A percentile compares a stretch with the other conserved stretches of the same genome.
Evolutionary conservation across 2,113 vertebrate species (phyloP).

Genomic region (Sarotherodon lohbergeri): DNA sequence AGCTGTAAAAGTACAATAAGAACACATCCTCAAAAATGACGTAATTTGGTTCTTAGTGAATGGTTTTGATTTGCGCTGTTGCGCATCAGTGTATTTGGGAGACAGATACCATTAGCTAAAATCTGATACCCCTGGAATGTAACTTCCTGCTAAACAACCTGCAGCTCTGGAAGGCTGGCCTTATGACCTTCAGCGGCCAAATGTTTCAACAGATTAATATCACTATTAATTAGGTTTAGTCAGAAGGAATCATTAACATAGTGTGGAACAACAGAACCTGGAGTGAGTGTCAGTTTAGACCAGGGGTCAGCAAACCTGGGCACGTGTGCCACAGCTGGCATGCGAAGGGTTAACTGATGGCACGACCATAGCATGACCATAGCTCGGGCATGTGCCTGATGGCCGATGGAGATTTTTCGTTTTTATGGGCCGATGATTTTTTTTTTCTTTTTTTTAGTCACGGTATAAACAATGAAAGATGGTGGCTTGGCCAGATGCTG

Average conservation of each 20-base stretch:
- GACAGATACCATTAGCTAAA: neutral
- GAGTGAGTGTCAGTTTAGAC: neutral
- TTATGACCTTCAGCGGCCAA: neutral
- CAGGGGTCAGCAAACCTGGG: neutral
- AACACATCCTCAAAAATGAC: too few species aligned
- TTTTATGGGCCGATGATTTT: neutral
- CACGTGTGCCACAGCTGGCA: neutral
- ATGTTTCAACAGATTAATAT: neutral
- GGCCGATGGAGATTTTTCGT: neutral
- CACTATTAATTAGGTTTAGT: neutral
- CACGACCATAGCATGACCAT: neutral
- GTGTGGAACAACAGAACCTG: neutral
- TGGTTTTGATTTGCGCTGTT: neutral
- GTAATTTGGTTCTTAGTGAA: neutral
- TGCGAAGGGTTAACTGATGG: too few species aligned
- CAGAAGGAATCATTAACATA: neutral
- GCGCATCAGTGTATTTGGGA: neutral
- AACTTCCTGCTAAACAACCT: neutral
- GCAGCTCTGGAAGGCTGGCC: neutral
- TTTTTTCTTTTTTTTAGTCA: neutral
- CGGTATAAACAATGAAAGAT: too few species aligned
- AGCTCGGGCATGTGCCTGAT: neutral
- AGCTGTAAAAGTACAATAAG: too few species aligned
- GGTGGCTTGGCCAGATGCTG: too few species aligned
- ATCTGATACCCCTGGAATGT: neutral